Evolutionary conservation across 92 coral and sea anemone species (phyloP).

Genomic region (Paragorgia papillata): DNA sequence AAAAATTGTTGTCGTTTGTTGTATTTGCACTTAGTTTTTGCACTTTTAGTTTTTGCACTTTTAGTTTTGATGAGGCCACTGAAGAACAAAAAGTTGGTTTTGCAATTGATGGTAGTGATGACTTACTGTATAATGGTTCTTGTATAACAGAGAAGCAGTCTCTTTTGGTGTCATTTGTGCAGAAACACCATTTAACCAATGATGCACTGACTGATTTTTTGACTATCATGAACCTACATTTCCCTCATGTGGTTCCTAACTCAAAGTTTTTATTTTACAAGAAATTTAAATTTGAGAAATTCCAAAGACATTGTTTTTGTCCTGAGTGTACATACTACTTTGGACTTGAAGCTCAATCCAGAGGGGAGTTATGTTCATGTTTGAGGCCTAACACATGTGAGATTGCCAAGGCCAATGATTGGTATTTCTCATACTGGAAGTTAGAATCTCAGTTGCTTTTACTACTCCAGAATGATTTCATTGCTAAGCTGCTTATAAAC

Average conservation of each 20-base stretch:
- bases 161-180: not conserved
- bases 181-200: conserved; percentile 10
- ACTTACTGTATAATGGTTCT: conserved; percentile 7
- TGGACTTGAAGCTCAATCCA: not conserved
- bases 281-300: not conserved
- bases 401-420: not conserved
- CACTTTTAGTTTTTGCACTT: no score
- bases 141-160: conserved; percentile 1
- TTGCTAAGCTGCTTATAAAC: not conserved
- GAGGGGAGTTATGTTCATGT: not conserved
- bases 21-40: no score
- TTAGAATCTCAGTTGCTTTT: not conserved
- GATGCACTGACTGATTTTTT: conserved; percentile 1
- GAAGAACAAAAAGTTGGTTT: not conserved
- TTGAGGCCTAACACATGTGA: not conserved
- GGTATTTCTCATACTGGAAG: conserved; percentile 12
- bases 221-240: conserved; percentile 6
- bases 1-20: no score
- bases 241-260: conserved; percentile 5
- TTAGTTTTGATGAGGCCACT: conserved; percentile 8
- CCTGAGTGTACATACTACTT: conserved; percentile 1
- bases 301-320: conserved; percentile 1
- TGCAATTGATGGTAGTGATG: conserved; percentile 1
- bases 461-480: not conserved
- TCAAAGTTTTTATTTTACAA: conserved; percentile 1